Evolutionary conservation across 1,140 invertebrate genomes (phyloP).

Genomic region (Lepidotrigona ventralis): DNA sequence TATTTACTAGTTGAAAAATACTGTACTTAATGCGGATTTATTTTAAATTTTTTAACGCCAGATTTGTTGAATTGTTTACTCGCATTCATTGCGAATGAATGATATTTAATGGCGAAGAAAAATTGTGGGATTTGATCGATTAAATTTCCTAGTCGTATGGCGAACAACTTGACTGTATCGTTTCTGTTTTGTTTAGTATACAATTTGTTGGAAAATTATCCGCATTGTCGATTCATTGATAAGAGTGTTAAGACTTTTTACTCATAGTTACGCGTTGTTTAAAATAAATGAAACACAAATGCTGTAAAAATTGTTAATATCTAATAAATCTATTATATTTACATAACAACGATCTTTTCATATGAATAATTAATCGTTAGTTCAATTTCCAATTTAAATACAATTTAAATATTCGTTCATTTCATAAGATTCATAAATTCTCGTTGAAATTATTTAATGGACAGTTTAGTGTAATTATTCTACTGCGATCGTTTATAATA

Average conservation of each 20-base stretch:
- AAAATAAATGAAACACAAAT: conserved; percentile 64
- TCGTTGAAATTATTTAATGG: too few relatives aligned
- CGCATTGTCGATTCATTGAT: conserved; percentile 49
- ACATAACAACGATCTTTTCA: conserved; percentile 45
- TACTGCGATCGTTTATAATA: too few relatives aligned
- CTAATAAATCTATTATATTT: conserved; percentile 76
- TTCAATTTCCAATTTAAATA: too few relatives aligned
- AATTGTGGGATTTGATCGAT: conserved; percentile 48
- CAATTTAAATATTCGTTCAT: too few relatives aligned
- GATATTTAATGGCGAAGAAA: background rate
- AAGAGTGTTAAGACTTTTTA: conserved; percentile 57
- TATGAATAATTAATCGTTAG: background rate
- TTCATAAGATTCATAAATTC: too few relatives aligned
- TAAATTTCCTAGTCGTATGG: conserved; percentile 57
- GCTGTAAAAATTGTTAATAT: conserved; percentile 76
- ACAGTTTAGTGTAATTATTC: too few relatives aligned
- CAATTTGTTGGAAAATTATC: background rate
- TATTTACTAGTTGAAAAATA: too few relatives aligned
- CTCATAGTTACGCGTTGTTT: conserved; percentile 74
- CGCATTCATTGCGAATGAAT: background rate
- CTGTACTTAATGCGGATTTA: conserved; percentile 23
- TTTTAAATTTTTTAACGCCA: background rate
- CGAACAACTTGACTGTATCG: conserved; percentile 27
- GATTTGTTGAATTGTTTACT: conserved; percentile 1
- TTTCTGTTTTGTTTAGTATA: background rate